Evolutionary conservation across 2,888 invertebrate species (phyloP).

Genomic region (Orthonychiurus folsomi): DNA sequence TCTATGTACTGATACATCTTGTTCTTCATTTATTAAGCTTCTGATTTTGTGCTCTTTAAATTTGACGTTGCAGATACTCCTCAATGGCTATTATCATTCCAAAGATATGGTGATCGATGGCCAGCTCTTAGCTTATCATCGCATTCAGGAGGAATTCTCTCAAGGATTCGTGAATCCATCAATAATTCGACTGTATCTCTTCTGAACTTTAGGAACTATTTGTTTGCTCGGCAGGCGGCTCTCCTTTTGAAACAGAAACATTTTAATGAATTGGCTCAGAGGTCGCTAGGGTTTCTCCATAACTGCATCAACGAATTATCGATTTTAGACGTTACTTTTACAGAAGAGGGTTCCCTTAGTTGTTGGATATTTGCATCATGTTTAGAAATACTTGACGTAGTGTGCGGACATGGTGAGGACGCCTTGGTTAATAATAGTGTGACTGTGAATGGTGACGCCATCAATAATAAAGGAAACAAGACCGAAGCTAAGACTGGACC

Average conservation of each 20-base stretch:
- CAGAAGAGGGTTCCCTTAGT: conserved; percentile 72
- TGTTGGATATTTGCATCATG: conserved; percentile 91
- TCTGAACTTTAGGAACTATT: conserved; percentile 83
- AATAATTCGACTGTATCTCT: conserved; percentile 48
- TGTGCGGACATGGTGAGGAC: conserved; percentile 34
- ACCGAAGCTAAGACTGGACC: neutral
- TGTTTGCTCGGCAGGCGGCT: conserved; percentile 61
- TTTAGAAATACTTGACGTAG: conserved; percentile 71
- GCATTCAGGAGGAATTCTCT: conserved; percentile 19
- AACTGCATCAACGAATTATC: conserved; percentile 76
- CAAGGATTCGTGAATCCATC: conserved; percentile 37
- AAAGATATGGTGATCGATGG: conserved; percentile 70
- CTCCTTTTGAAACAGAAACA: conserved; percentile 35
- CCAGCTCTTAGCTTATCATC: conserved; percentile 58
- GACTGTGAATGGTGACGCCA: neutral
- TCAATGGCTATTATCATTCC: conserved; percentile 73
- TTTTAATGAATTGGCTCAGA: conserved; percentile 62
- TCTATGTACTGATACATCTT: conserved; percentile 11
- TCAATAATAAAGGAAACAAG: neutral
- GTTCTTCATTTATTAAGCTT: conserved; percentile 10
- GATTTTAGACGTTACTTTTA: conserved; percentile 62
- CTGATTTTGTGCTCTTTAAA: too few species aligned
- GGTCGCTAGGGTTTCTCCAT: conserved; percentile 81
- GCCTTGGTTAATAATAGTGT: neutral
- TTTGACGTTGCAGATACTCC: conserved; percentile 77